Base-by-base conservation (phyloP, 2,888 invertebrate species). In the Galerucella nymphaeae region DNA sequence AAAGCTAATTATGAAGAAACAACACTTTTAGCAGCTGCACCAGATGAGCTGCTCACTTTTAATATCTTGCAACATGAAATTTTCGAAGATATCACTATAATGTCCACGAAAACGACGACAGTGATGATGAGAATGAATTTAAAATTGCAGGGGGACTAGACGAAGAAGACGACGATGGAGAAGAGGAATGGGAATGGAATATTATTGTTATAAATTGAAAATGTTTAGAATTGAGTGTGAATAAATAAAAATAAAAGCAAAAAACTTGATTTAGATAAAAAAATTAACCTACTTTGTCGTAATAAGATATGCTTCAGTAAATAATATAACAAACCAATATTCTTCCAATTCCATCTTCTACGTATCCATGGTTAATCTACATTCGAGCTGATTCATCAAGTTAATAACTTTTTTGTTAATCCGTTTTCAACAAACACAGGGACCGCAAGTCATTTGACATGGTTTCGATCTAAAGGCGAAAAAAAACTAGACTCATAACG, bases 331-430 rank as follows among this genome's bases (percentile, higher is more conserved):
- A 62, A 62, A 62, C 11, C 61, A 62, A 62, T 62, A 62, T 16
- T 42, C 42, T 18, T 62, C 42, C 41, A 62, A 62, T 42, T 42
- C 23, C 13, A 30, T 30, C 61, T 62, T 62, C 6, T 38, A 62
- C 6, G 42, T 42, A 62, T 41, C 16, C 61, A 62, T 41, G 61
- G 61, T 62, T 16, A 41, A 62, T 62, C 42, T 62, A 42, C 41
- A 41, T 62, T 62, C 18, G 41, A 77, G 78, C 79, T 79, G 81
- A 78, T 79, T 78, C 76, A 79, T 74, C 77, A 53, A 61, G 70
- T 71, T 74, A 71, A 72, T 68, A 70, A 63, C 63, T 67, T 76
- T 76, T 75, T 75, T 73, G 72, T 68, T 73, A 75, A 74, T 73
- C 70, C 73, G 57, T 73, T 72, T 73, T 76, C 71, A 70, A 67